phyloP scores from a whole-genome alignment of 2,797 vertebrate genomes.

The Sebastes trivittatus region DNA sequence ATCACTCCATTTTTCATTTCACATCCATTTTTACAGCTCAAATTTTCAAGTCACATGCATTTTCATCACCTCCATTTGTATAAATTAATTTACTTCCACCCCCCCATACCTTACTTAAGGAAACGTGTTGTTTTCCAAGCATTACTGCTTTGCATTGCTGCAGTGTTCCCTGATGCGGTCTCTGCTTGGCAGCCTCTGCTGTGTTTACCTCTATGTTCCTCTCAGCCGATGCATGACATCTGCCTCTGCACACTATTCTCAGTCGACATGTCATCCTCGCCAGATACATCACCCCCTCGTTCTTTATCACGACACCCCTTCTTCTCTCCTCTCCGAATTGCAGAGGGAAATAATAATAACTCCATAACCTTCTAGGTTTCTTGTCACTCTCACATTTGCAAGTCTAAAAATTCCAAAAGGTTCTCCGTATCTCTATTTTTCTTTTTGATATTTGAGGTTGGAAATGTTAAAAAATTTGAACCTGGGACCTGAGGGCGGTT shows the following conservation, averaged over 20 bases:
- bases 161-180: background rate
- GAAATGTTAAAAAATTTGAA: background rate
- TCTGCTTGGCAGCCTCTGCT: constrained; percentile 1
- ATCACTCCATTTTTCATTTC: too few species aligned
- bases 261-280: constrained; percentile 25
- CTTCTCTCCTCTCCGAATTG: background rate
- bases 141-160: background rate
- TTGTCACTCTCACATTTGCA: background rate
- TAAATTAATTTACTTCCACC: too few species aligned
- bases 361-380: background rate
- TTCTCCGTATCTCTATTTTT: background rate
- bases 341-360: background rate
- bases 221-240: constrained; percentile 56
- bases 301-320: constrained; percentile 21
- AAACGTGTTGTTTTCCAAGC: background rate
- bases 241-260: constrained; percentile 63
- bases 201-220: constrained; percentile 37
- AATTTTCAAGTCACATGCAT: too few species aligned
- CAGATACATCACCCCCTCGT: background rate
- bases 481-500: background rate
- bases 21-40: too few species aligned
- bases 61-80: too few species aligned
- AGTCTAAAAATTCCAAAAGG: background rate
- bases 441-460: background rate
- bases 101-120: background rate